These are phyloP conservation scores for Geothlypis trichas DNA, from an alignment of 2,113 vertebrate genomes.

Conservation along the genomic window DNA sequence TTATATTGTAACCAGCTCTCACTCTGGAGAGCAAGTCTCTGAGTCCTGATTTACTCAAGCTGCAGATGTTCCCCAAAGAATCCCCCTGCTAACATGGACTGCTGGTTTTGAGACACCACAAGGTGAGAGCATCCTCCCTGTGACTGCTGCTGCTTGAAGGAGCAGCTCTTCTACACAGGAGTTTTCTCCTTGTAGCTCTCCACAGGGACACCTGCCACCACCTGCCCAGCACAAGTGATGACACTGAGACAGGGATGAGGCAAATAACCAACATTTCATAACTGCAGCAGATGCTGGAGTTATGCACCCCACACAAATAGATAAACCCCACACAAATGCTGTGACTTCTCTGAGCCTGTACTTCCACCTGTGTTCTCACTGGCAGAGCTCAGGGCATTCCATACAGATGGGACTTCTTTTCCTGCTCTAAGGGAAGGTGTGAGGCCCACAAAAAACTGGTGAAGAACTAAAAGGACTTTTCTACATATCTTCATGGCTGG, in stretches of 20 bases:
- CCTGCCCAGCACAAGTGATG: neutral
- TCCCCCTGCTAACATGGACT: neutral
- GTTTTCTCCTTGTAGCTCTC: neutral
- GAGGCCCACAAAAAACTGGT: neutral
- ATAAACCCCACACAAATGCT: neutral
- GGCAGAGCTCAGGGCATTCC: neutral
- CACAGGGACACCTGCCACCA: neutral
- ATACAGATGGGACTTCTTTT: neutral
- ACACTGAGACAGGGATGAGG: neutral
- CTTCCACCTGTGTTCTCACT: fast-evolving
- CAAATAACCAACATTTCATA: neutral
- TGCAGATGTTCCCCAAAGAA: neutral
- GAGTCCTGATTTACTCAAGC: neutral
- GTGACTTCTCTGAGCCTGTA: neutral
- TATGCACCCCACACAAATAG: neutral
- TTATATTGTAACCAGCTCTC: neutral
- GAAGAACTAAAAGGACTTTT: neutral
- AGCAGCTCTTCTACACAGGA: neutral
- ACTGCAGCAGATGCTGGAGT: neutral
- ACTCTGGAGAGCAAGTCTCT: neutral
- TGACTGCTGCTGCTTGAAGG: neutral
- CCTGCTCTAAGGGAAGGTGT: neutral
- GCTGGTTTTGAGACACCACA: neutral
- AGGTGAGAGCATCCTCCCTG: neutral
- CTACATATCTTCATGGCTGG: neutral